Percentiles rank a stretch among this genome's conserved stretches.
Evolutionary conservation across 1,140 invertebrate genomes (phyloP).

Genomic region (Drosophila pruinosa): DNA sequence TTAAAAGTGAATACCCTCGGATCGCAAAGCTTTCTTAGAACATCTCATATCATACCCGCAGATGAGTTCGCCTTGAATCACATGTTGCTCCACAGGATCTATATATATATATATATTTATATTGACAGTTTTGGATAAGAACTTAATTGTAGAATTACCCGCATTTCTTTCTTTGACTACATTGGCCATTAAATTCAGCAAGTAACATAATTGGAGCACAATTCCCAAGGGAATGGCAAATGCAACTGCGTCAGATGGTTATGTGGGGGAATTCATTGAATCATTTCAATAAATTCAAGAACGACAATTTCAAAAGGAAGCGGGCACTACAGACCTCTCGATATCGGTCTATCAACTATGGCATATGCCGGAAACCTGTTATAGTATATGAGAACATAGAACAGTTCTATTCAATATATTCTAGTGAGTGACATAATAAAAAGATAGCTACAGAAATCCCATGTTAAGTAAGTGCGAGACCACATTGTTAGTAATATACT

Average conservation of each 20-base stretch:
- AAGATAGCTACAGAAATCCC: background rate
- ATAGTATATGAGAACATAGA: background rate
- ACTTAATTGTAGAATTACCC: background rate
- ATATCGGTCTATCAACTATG: background rate
- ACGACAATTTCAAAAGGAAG: background rate
- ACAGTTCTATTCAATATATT: background rate
- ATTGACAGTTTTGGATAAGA: background rate
- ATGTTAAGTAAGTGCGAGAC: background rate
- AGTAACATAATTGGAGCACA: background rate
- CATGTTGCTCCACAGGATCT: constrained; percentile 15
- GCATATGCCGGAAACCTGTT: constrained; percentile 9
- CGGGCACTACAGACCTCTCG: background rate
- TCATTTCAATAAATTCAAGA: constrained; percentile 1
- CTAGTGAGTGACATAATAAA: constrained; percentile 7
- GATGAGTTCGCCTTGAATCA: background rate
- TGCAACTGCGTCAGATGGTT: constrained; percentile 12
- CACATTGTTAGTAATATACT: too few relatives aligned
- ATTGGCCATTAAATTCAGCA: constrained; percentile 14
- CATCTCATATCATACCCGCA: constrained; percentile 15
- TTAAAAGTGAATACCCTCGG: too few relatives aligned
- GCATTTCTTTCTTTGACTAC: constrained; percentile 9
- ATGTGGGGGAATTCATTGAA: constrained; percentile 17
- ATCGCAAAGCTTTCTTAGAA: too few relatives aligned
- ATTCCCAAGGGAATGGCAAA: background rate
- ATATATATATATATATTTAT: constrained; percentile 7